Percentiles rank a stretch among this genome's conserved stretches.
Conservation (phyloP, 2,113 vertebrate species). For the Panthera uncia region DNA sequence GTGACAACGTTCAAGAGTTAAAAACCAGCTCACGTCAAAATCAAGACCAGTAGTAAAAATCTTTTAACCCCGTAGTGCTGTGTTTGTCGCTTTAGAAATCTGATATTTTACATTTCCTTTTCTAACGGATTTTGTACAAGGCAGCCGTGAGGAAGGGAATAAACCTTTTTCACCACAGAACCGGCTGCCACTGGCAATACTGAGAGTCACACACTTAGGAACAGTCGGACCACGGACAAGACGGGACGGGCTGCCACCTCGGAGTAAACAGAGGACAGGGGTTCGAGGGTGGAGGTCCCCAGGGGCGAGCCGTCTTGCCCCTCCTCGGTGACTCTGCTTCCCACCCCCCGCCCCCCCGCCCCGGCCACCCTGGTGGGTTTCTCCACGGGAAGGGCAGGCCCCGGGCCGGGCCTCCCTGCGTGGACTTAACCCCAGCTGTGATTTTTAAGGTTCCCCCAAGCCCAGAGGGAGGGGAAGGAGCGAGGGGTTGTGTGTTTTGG, state of each 20-base stretch:
- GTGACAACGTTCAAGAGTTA: constrained; percentile 82
- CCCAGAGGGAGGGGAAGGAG: background rate
- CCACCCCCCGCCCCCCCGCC: too few relatives aligned
- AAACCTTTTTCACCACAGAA: constrained; percentile 81
- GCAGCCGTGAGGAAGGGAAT: constrained; percentile 81
- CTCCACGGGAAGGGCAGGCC: background rate
- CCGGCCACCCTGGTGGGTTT: background rate
- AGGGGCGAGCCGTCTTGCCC: background rate
- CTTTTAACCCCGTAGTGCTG: constrained; percentile 73
- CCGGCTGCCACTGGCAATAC: constrained; percentile 77
- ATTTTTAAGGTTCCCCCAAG: constrained; percentile 29
- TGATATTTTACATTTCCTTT: constrained; percentile 77
- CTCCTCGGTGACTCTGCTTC: background rate
- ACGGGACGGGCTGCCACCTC: constrained; percentile 65
- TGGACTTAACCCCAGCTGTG: background rate
- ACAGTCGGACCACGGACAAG: constrained; percentile 77
- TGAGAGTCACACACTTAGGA: constrained; percentile 72
- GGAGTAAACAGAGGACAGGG: constrained; percentile 70
- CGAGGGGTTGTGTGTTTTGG: background rate
- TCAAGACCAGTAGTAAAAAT: constrained; percentile 85
- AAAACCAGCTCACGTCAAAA: constrained; percentile 88
- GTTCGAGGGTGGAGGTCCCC: constrained; percentile 60
- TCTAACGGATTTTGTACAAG: constrained; percentile 82
- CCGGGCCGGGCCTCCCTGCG: background rate
- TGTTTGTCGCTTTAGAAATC: constrained; percentile 80